phyloP scores from a whole-genome alignment of 2,113 vertebrate species.

The Suricata suricatta region DNA sequence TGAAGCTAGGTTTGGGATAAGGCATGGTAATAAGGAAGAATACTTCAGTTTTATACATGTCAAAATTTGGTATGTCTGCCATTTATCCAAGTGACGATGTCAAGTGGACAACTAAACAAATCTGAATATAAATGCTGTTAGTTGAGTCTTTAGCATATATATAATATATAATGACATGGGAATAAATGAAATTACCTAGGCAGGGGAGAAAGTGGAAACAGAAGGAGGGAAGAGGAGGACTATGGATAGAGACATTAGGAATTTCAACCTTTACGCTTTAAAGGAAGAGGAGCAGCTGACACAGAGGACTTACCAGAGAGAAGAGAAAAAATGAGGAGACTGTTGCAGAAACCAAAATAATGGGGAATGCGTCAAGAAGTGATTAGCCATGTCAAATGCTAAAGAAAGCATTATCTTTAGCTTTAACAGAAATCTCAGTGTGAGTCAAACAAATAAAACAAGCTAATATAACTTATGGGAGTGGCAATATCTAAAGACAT shows the following conservation, averaged over 20 bases:
- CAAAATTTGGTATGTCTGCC: not conserved
- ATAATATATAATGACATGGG: not conserved
- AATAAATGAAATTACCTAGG: not conserved
- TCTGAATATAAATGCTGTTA: not conserved
- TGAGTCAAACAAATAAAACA: not conserved
- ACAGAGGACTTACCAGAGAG: not conserved
- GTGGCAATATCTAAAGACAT: not conserved
- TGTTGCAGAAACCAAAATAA: not conserved
- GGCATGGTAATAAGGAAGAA: not conserved
- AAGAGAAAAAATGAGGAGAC: not conserved
- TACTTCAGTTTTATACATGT: not conserved
- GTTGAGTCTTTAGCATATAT: not conserved
- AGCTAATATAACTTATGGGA: not conserved
- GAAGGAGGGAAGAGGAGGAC: not conserved
- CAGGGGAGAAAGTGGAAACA: not conserved
- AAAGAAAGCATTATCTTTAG: not conserved
- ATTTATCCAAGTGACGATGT: not conserved
- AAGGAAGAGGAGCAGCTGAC: not conserved
- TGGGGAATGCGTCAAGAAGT: not conserved
- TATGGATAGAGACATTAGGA: not conserved
- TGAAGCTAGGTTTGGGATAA: not conserved
- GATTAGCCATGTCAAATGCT: not conserved
- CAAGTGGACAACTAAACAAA: not conserved
- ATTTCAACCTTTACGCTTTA: not conserved
- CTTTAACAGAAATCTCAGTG: not conserved